Evolutionary conservation across 2,113 vertebrate species (phyloP).

Genomic region (Anguilla rostrata): DNA sequence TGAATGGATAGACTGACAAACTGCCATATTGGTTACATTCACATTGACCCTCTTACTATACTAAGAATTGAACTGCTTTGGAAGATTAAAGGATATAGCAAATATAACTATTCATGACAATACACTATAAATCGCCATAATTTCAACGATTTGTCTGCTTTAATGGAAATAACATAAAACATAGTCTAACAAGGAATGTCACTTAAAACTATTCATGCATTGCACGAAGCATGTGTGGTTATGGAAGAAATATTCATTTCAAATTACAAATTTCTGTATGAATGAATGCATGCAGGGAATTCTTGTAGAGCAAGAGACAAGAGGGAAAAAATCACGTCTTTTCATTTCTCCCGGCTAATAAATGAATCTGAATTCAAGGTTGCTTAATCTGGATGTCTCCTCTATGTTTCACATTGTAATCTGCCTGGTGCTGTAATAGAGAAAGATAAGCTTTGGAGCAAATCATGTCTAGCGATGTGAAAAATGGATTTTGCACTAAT

Average conservation of each 20-base stretch:
- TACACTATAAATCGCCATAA: background rate
- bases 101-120: too few species aligned
- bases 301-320: constrained; percentile 19
- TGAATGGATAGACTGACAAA: too few species aligned
- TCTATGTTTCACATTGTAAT: constrained; percentile 28
- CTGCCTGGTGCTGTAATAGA: constrained; percentile 13
- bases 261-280: constrained; percentile 26
- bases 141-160: background rate
- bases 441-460: background rate
- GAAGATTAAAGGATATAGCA: background rate
- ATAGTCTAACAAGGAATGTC: background rate
- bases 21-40: background rate
- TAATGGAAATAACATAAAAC: background rate
- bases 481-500: background rate
- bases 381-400: constrained; percentile 21
- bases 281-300: constrained; percentile 25
- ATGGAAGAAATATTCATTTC: constrained; percentile 19
- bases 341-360: constrained; percentile 24
- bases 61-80: background rate
- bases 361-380: constrained; percentile 32
- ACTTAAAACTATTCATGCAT: background rate
- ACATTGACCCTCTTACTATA: background rate
- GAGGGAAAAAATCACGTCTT: constrained; percentile 13
- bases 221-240: background rate
- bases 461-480: background rate